Conservation (phyloP, 2,888 invertebrate species). For the Mythimna pallens region DNA sequence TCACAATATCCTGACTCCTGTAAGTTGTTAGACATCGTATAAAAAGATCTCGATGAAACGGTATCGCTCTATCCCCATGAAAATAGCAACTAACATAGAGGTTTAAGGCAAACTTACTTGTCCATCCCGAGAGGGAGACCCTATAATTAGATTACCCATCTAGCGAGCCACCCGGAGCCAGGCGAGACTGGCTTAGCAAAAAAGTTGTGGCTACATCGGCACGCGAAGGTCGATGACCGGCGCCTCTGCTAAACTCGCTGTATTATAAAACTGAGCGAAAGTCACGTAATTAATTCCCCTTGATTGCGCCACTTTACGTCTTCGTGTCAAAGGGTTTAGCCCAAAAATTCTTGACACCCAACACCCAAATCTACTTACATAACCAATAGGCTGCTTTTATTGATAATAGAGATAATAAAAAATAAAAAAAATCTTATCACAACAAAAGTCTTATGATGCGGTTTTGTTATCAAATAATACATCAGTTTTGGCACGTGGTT, state of each 20-base stretch:
- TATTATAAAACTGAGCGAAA: slow-evolving; percentile 82
- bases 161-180: slow-evolving; percentile 78
- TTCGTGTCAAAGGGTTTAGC: slow-evolving; percentile 63
- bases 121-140: slow-evolving; percentile 76
- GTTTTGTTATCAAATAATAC: slow-evolving; percentile 34
- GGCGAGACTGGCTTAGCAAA: slow-evolving; percentile 83
- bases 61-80: slow-evolving; percentile 62
- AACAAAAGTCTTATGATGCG: slow-evolving; percentile 3
- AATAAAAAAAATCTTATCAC: slow-evolving; percentile 27
- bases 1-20: slow-evolving; percentile 2
- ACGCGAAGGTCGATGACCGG: slow-evolving; percentile 83
- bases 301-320: slow-evolving; percentile 46
- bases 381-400: slow-evolving; percentile 8
- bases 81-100: slow-evolving; percentile 71
- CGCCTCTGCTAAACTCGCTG: slow-evolving; percentile 75
- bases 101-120: slow-evolving; percentile 74
- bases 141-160: slow-evolving; percentile 87
- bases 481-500: slow-evolving; percentile 58
- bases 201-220: slow-evolving; percentile 81
- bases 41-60: slow-evolving; percentile 64
- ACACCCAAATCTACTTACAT: slow-evolving; percentile 21
- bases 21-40: slow-evolving; percentile 25
- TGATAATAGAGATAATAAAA: slow-evolving; percentile 9
- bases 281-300: slow-evolving; percentile 72
- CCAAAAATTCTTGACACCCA: slow-evolving; percentile 19